phyloP scores from a whole-genome alignment of 23 tunicate species.

The Oikopleura dioica region DNA sequence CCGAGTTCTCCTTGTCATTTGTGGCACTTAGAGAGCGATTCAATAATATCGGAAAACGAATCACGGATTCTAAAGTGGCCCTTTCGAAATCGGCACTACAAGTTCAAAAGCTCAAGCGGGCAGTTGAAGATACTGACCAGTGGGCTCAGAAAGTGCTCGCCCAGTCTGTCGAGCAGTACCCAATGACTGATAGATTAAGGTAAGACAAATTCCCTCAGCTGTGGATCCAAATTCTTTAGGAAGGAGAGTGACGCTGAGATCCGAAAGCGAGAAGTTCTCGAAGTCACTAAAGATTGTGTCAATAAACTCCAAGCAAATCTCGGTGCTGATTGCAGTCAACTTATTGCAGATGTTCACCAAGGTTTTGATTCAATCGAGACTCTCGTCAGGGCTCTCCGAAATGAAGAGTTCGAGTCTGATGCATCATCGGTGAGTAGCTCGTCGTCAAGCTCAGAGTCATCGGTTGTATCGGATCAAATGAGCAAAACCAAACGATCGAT shows the following conservation, averaged over 20 bases:
- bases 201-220: too few relatives aligned
- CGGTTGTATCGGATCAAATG: not conserved
- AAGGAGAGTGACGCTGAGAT: constrained; percentile 7
- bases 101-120: not conserved
- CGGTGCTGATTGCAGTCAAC: not conserved
- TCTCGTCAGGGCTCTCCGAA: too few relatives aligned
- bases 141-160: not conserved
- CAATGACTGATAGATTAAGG: not conserved
- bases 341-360: too few relatives aligned
- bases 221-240: too few relatives aligned
- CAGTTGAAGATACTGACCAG: constrained; percentile 5
- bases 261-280: not conserved
- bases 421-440: too few relatives aligned
- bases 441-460: too few relatives aligned
- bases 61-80: not conserved
- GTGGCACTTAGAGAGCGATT: not conserved
- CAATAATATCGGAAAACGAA: not conserved
- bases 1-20: not conserved
- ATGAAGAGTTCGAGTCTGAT: too few relatives aligned
- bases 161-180: not conserved
- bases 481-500: not conserved
- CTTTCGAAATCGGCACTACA: not conserved
- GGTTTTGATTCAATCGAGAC: too few relatives aligned
- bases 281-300: constrained; percentile 4
- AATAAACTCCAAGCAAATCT: not conserved